Evolutionary conservation across 2,888 invertebrate genomes (phyloP).

Genomic region (Chorisops tibialis): DNA sequence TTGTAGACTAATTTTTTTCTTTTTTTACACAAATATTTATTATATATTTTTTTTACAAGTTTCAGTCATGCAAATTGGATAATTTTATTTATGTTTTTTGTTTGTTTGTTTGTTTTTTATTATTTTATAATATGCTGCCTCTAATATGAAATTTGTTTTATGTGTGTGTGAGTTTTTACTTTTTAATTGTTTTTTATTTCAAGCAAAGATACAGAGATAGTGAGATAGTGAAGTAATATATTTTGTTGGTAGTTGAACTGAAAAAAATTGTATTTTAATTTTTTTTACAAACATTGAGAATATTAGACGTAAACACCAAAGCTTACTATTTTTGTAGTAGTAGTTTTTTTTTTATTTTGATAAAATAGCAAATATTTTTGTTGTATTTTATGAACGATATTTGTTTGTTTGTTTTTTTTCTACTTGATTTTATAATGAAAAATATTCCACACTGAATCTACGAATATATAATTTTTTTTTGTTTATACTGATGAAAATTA

Average conservation of each 20-base stretch:
- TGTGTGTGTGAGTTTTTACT: not conserved
- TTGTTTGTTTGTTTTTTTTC: not conserved
- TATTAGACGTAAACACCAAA: not conserved
- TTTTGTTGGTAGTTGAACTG: no score
- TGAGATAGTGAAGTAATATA: no score
- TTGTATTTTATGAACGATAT: not conserved
- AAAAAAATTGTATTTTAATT: not conserved
- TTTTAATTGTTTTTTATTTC: no score
- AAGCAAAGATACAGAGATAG: no score
- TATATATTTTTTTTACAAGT: not conserved
- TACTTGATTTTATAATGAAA: constrained; percentile 2
- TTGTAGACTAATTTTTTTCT: not conserved
- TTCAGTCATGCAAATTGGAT: no score
- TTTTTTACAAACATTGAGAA: not conserved
- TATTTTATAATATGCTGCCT: no score
- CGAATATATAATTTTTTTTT: not conserved
- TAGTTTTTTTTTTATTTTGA: not conserved
- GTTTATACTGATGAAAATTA: not conserved
- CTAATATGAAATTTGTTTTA: no score
- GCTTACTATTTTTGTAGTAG: not conserved
- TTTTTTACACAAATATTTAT: constrained; percentile 3
- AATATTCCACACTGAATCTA: constrained; percentile 1
- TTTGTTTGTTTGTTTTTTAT: constrained; percentile 2
- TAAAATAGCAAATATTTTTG: constrained; percentile 1
- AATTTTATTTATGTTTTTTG: no score